Evolutionary conservation across 92 coral and sea anemone genomes (phyloP).

Genomic region (Pocillopora grandis): DNA sequence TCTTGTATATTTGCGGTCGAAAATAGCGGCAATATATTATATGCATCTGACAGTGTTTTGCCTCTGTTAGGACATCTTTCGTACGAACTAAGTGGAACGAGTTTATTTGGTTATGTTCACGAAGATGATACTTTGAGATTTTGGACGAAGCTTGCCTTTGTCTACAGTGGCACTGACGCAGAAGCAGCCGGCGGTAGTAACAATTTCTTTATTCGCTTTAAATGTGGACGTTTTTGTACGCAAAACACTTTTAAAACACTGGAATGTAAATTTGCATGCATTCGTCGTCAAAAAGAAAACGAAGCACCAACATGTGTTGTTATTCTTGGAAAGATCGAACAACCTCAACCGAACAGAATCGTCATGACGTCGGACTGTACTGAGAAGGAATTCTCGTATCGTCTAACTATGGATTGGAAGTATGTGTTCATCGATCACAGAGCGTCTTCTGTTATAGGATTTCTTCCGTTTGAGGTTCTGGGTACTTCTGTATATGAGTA

Average conservation of each 20-base stretch:
- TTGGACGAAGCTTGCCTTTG: slow-evolving; percentile 7
- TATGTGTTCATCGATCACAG: slow-evolving; percentile 33
- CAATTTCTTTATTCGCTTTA: slow-evolving; percentile 15
- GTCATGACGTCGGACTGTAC: slow-evolving; percentile 21
- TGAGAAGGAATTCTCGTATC: slow-evolving; percentile 49
- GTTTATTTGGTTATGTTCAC: slow-evolving; percentile 36
- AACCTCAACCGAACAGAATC: slow-evolving; percentile 28
- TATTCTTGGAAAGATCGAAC: slow-evolving; percentile 17
- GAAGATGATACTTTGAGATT: slow-evolving; percentile 30
- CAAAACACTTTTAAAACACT: neutral
- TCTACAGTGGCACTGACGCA: neutral
- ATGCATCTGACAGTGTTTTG: slow-evolving; percentile 54
- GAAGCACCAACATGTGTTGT: neutral
- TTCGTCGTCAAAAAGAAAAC: neutral
- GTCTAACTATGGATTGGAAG: slow-evolving; percentile 47
- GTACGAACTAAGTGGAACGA: slow-evolving; percentile 38
- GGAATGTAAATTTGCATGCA: neutral
- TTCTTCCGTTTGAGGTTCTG: slow-evolving; percentile 48
- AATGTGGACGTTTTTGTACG: slow-evolving; percentile 16
- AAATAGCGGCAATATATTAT: slow-evolving; percentile 44
- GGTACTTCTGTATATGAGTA: slow-evolving; percentile 47
- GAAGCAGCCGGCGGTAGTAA: neutral
- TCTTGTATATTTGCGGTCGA: slow-evolving; percentile 43
- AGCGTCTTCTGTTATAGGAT: slow-evolving; percentile 46
- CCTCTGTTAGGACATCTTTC: slow-evolving; percentile 50